Base-by-base conservation (phyloP, 2,113 vertebrate genomes). In the Protomyctophum bolini region DNA sequence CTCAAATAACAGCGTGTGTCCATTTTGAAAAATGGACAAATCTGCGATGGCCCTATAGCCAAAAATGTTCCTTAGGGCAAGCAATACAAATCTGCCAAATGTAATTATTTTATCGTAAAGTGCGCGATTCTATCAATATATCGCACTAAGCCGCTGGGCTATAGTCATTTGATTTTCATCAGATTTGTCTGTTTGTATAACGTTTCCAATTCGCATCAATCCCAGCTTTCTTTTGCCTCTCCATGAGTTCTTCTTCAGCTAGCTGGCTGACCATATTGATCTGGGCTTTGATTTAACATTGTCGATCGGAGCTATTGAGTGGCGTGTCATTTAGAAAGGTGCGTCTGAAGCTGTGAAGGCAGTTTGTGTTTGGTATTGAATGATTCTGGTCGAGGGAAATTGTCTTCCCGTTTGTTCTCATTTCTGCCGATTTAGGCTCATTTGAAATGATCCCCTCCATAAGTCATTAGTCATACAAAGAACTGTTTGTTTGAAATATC, bases 141-240 rank as follows among this genome's bases (percentile, higher is more conserved):
- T 21, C 21, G 21, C 21, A 21, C 21, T 21, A 21, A 21, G 21
- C 21, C 21, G 21, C 21, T 21, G 21, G 21, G 21, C 58, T 21
- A 67, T 84, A 77, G 83, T 52, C 73, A 73, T 48, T 68, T 72
- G 49, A 75, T 83, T 83, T 82, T 89, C 81, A 87, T 89, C 83
- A 81, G 69, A 84, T 85, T 63, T 77, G 58, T 41, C 61, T 62
- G 57, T 45, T 52, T 62, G 79, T 50, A 10, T 50, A 80, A 82
- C 74, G 80, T 82, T 41, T 81, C 49, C 47, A 77, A 81, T 85
- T 77, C 73, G 68, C 75, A 73, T 82, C 79, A 61, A 21, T 85
- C 11, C 66, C 65, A 71, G 59, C 65, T 51, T 54, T 64, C 72
- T 82, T 51, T 82, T 77, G 14, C 65, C 71, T 73, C 68, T 75